Percentiles rank a stretch among this genome's conserved stretches.
These are phyloP conservation scores for Diploscapter pachys DNA, from an alignment of 1,140 invertebrate species.

Conservation along the genomic window DNA sequence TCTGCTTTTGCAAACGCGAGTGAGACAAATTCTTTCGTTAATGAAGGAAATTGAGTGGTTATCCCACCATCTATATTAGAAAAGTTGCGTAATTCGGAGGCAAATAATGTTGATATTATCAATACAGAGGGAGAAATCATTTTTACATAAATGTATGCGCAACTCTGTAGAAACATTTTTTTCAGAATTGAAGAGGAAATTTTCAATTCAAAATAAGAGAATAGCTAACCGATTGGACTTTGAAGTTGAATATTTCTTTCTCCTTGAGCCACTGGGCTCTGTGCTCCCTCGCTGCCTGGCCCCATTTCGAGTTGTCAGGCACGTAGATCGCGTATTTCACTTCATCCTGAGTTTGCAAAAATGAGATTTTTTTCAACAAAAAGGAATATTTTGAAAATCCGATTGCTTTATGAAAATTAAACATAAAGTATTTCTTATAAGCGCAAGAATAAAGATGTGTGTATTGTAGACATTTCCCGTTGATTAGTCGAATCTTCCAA, in stretches of 20 bases:
- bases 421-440: background rate
- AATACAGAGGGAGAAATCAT: background rate
- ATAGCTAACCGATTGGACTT: background rate
- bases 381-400: too few species aligned
- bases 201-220: too few species aligned
- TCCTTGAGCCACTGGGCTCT: background rate
- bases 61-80: background rate
- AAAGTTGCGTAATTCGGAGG: background rate
- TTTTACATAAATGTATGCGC: background rate
- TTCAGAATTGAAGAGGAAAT: background rate
- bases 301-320: slow-evolving; percentile 2
- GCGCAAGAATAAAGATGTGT: background rate
- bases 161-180: background rate
- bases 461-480: too few species aligned
- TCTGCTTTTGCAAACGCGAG: background rate
- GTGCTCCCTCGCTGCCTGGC: background rate
- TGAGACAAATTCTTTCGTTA: background rate
- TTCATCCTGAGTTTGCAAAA: background rate
- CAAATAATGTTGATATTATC: background rate
- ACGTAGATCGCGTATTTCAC: background rate
- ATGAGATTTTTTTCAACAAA: too few species aligned
- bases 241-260: background rate
- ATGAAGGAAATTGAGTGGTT: background rate
- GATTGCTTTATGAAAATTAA: background rate
- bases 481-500: too few species aligned